Evolutionary conservation across 2,888 invertebrate genomes (phyloP).

Genomic region (Nudaria mundana): DNA sequence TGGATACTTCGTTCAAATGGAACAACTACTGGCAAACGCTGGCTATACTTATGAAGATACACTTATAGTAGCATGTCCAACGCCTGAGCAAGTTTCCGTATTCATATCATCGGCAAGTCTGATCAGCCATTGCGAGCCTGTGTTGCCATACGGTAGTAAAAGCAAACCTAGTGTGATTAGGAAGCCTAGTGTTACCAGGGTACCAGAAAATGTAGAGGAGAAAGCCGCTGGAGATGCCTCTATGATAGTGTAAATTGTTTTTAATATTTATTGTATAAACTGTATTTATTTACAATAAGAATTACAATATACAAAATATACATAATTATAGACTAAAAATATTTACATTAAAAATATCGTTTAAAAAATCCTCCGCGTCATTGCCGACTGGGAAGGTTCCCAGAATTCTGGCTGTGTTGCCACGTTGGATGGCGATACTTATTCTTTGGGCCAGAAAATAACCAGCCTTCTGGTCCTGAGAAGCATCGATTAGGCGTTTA

Average conservation of each 20-base stretch:
- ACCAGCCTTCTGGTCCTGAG: too few species aligned
- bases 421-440: too few species aligned
- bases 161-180: slow-evolving; percentile 51
- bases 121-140: slow-evolving; percentile 72
- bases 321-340: too few species aligned
- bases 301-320: too few species aligned
- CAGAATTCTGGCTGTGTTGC: too few species aligned
- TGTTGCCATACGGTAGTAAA: slow-evolving; percentile 70
- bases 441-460: too few species aligned
- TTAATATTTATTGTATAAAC: background rate
- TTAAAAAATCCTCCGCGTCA: too few species aligned
- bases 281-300: too few species aligned
- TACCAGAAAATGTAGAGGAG: slow-evolving; percentile 45
- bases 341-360: too few species aligned
- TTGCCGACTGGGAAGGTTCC: too few species aligned
- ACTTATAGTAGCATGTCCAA: slow-evolving; percentile 93
- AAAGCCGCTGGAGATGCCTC: slow-evolving; percentile 10
- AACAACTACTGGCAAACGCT: slow-evolving; percentile 86
- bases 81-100: slow-evolving; percentile 96
- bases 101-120: slow-evolving; percentile 91
- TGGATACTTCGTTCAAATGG: slow-evolving; percentile 91
- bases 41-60: slow-evolving; percentile 91
- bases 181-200: slow-evolving; percentile 60
- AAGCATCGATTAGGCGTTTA: too few species aligned
- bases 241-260: slow-evolving; percentile 11